phyloP scores from a whole-genome alignment of 2,113 vertebrate genomes.

The Chiloscyllium plagiosum region DNA sequence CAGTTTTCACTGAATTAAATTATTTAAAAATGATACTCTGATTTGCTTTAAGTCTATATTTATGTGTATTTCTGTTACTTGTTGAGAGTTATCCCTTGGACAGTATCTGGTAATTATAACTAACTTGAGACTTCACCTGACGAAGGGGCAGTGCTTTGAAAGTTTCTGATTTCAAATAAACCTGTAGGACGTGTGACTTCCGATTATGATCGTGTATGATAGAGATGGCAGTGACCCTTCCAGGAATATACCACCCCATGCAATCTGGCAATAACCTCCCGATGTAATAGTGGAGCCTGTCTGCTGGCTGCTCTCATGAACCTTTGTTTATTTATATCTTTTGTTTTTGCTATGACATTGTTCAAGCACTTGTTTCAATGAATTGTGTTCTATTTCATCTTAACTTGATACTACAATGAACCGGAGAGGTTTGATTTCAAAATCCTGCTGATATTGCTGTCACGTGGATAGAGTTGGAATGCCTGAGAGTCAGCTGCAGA shows the following conservation, averaged over 20 bases:
- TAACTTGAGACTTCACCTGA: too few relatives aligned
- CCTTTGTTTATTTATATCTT: neutral
- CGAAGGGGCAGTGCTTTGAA: too few relatives aligned
- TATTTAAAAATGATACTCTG: too few relatives aligned
- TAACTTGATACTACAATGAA: neutral
- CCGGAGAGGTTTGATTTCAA: neutral
- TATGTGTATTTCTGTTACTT: too few relatives aligned
- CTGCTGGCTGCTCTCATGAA: neutral
- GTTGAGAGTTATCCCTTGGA: too few relatives aligned
- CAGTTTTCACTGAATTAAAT: too few relatives aligned
- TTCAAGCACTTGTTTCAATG: neutral
- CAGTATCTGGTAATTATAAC: too few relatives aligned
- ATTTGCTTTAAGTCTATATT: too few relatives aligned
- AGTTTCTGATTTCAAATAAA: too few relatives aligned
- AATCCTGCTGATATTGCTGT: neutral
- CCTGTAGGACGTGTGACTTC: too few relatives aligned
- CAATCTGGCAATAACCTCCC: neutral
- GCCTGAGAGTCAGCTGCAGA: neutral
- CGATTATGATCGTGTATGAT: too few relatives aligned
- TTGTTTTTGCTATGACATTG: neutral
- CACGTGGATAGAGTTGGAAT: neutral
- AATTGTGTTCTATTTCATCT: neutral
- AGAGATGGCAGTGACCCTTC: neutral
- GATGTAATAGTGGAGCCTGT: neutral
- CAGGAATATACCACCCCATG: neutral